phyloP scores from a whole-genome alignment of 2,888 invertebrate genomes.

The Lochmaea crataegi region DNA sequence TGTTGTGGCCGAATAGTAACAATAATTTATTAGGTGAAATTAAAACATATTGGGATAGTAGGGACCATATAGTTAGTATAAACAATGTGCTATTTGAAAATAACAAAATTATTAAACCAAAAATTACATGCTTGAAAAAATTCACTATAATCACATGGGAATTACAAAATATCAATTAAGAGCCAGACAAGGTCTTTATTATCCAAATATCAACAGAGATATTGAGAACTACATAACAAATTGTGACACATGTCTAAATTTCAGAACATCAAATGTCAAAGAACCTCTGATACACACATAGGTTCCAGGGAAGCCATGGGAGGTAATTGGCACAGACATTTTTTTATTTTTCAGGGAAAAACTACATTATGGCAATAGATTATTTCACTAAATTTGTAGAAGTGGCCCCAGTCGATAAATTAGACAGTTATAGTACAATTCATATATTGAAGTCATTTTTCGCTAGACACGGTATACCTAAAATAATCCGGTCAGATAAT shows the following conservation, averaged over 20 bases:
- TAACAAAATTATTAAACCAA: too few species aligned
- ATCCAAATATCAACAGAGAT: conserved; percentile 35
- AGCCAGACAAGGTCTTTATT: conserved; percentile 23
- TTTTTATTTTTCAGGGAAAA: conserved; percentile 12
- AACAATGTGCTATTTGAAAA: too few species aligned
- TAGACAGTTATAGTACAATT: neutral
- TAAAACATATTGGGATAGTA: too few species aligned
- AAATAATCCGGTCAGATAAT: neutral
- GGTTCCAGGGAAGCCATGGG: conserved; percentile 6
- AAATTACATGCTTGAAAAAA: too few species aligned
- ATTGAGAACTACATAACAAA: conserved; percentile 35
- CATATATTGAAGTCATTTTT: too few species aligned
- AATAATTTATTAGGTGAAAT: too few species aligned
- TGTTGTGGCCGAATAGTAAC: too few species aligned
- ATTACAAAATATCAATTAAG: too few species aligned
- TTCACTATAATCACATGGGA: too few species aligned
- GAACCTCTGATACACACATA: conserved; percentile 15
- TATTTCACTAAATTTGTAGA: conserved; percentile 16
- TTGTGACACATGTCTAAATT: conserved; percentile 15
- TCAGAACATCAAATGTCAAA: conserved; percentile 11
- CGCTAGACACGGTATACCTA: conserved; percentile 1
- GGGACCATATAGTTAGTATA: too few species aligned
- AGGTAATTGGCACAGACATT: conserved; percentile 6
- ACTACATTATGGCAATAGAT: conserved; percentile 10
- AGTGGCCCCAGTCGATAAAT: conserved; percentile 9